Conservation (phyloP, 64 coral and sea anemone species). For the Trachythela sp. region DNA sequence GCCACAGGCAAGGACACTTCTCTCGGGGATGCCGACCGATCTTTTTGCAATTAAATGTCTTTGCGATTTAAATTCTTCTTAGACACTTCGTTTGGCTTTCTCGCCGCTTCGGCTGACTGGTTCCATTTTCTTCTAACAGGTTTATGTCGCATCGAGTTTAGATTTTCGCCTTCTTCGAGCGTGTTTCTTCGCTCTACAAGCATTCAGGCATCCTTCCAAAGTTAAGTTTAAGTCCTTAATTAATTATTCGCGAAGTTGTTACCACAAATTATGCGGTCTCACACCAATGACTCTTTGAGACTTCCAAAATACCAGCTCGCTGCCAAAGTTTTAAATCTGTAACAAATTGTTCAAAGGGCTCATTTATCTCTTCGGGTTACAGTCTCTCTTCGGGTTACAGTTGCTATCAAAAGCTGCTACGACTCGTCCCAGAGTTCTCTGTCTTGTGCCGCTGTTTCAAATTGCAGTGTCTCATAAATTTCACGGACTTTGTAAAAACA, state of each 20-base stretch:
- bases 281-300: not conserved
- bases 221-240: not conserved
- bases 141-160: not conserved
- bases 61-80: not conserved
- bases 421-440: not conserved
- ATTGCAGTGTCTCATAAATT: conserved; percentile 26
- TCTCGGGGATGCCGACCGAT: not conserved
- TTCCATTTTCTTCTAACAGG: not conserved
- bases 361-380: not conserved
- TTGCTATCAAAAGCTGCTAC: not conserved
- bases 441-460: conserved; percentile 15
- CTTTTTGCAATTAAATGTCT: not conserved
- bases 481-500: conserved; percentile 28
- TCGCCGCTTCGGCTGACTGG: not conserved
- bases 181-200: not conserved
- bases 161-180: not conserved
- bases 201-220: not conserved
- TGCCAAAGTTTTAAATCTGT: not conserved
- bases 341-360: not conserved
- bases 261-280: conserved; percentile 6
- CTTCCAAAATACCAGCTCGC: not conserved
- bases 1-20: not conserved
- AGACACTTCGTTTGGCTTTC: not conserved
- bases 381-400: not conserved
- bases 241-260: not conserved